These are phyloP conservation scores for Orientallactaga bullata DNA, from an alignment of 2,113 vertebrate genomes.

Conservation along the genomic window DNA sequence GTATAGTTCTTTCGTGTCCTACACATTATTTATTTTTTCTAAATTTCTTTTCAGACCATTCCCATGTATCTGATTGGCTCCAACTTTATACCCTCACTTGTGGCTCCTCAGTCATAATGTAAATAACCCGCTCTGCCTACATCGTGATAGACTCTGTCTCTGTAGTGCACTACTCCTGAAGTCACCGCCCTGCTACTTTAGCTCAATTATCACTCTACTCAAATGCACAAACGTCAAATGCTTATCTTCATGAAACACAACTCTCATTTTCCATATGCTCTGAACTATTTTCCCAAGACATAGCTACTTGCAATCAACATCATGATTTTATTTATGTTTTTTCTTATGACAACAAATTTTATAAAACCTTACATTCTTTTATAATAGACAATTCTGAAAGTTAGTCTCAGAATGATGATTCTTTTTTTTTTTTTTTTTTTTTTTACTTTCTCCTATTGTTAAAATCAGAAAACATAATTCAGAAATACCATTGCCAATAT, in stretches of 20 bases:
- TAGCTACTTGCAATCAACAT: not conserved
- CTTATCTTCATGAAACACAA: not conserved
- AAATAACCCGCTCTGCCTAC: not conserved
- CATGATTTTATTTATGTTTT: not conserved
- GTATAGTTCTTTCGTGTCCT: not conserved
- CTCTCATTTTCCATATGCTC: too few species aligned
- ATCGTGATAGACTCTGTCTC: accelerated
- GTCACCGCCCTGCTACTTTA: not conserved
- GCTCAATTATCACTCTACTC: not conserved
- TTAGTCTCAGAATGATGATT: not conserved
- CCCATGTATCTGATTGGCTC: not conserved
- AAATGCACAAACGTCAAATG: not conserved
- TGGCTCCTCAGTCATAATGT: not conserved
- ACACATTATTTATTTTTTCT: not conserved
- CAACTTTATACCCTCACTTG: not conserved
- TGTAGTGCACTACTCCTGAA: accelerated
- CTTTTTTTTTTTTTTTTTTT: too few species aligned
- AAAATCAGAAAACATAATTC: not conserved
- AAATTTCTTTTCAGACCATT: not conserved
- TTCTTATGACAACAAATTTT: not conserved
- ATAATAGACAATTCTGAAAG: not conserved
- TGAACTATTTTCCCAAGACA: not conserved
- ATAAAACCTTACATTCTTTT: not conserved
- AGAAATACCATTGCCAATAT: too few species aligned
- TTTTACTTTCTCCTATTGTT: not conserved